Base-by-base conservation (phyloP, 2,797 vertebrate genomes). In the Distichodus sexfasciatus region DNA sequence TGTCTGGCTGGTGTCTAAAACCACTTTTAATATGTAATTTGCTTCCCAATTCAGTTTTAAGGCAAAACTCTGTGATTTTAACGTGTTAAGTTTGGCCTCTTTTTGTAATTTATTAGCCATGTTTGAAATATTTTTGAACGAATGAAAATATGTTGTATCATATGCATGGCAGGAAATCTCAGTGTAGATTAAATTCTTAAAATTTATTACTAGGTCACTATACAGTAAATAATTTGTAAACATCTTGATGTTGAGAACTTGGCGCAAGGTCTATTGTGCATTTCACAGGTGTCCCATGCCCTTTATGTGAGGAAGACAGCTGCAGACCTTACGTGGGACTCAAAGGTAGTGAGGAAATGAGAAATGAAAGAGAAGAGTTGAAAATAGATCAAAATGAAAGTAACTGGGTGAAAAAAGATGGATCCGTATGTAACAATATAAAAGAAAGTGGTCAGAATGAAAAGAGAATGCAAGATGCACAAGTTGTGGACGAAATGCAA, bases 221-320 rank as follows among this genome's bases (percentile, higher is more conserved):
- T n/a, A n/a, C n/a, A n/a, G n/a, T n/a, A n/a, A n/a, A n/a, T n/a
- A n/a, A n/a, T n/a, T n/a, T n/a, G n/a, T n/a, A n/a, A n/a, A n/a
- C n/a, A 29, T 43, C 7, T 26, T 65, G 15, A 36, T n/a, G n/a
- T 33, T 19, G 2, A 24, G 50, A 23, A 2, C 6, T 26, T 36
- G n/a, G 46, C 46, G 46, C 28, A 62, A 4, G 10, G 15, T n/a
- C 74, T 31, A 33, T 85, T 79, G 29, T 38, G 38, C 26, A 1
- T 74, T 79, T 62, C n/a, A 29, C 84, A 92, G 91, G 86, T 69
- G 82, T 82, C 75, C 75, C 83, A 17, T 89, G 83, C 72, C 86
- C 89, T 70, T 80, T 90, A 72, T 91, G 91, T 86, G 85, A 90
- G 19, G 90, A 91, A 60, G 72, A 77, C 21, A 79, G 71, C 43